phyloP scores from a whole-genome alignment of 2,888 invertebrate species.

The Leucophenga montana region DNA sequence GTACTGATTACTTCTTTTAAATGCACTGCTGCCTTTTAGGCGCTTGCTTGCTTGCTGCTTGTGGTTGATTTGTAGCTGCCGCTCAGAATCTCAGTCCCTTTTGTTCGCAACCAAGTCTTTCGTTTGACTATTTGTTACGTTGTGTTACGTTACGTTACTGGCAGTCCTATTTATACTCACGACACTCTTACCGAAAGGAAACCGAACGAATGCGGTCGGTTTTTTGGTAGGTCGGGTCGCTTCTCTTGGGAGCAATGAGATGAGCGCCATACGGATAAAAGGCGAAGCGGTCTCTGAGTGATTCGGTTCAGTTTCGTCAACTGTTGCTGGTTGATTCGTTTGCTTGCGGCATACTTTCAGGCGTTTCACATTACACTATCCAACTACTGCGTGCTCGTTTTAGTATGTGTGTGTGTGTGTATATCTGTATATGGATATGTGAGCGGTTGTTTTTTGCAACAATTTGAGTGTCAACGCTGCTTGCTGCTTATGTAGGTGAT shows the following conservation, averaged over 20 bases:
- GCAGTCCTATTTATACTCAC: slow-evolving; percentile 57
- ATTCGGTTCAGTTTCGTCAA: slow-evolving; percentile 39
- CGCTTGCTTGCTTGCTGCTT: neutral
- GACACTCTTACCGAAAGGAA: too few relatives aligned
- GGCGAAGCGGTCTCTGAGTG: slow-evolving; percentile 13
- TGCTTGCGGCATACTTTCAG: slow-evolving; percentile 51
- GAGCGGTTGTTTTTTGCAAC: slow-evolving; percentile 7
- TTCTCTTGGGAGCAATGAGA: slow-evolving; percentile 53
- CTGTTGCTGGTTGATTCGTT: slow-evolving; percentile 52
- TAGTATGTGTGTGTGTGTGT: slow-evolving; percentile 10
- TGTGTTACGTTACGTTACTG: too few relatives aligned
- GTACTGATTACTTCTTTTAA: slow-evolving; percentile 25
- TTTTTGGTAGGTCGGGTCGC: slow-evolving; percentile 2
- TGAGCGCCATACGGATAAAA: slow-evolving; percentile 43
- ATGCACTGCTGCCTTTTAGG: slow-evolving; percentile 4
- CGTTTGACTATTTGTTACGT: slow-evolving; percentile 59
- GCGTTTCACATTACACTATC: slow-evolving; percentile 29
- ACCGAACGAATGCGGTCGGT: too few relatives aligned
- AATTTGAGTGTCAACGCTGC: too few relatives aligned
- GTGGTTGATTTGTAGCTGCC: slow-evolving; percentile 6
- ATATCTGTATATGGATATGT: slow-evolving; percentile 14
- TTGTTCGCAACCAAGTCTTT: slow-evolving; percentile 49
- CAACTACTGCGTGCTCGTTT: slow-evolving; percentile 24
- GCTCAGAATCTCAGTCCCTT: slow-evolving; percentile 9
- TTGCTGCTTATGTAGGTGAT: slow-evolving; percentile 52